Evolutionary conservation across 2,113 vertebrate genomes (phyloP).

Genomic region (Chlorodrepanis virens): DNA sequence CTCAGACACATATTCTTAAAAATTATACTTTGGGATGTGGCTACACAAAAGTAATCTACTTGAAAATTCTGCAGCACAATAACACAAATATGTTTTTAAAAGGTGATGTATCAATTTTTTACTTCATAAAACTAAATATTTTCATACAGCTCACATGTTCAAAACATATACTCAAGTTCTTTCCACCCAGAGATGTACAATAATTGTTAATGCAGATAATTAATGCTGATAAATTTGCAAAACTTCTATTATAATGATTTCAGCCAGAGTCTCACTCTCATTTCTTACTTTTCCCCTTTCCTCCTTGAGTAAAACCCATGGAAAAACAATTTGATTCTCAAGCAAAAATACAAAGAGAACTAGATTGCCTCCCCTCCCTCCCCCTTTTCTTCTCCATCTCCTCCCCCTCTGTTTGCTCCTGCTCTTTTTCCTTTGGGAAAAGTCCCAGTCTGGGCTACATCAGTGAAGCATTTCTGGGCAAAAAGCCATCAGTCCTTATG

Average conservation of each 20-base stretch:
- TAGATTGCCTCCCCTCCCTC: fast-evolving
- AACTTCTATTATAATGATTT: background rate
- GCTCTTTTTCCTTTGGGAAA: conserved; percentile 12
- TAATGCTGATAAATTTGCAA: background rate
- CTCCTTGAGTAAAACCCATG: background rate
- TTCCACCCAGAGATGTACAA: background rate
- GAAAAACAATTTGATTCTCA: background rate
- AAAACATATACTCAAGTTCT: background rate
- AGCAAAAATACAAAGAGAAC: background rate
- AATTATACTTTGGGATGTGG: background rate
- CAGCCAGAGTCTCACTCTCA: background rate
- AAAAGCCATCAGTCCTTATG: conserved; percentile 22
- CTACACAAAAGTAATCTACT: background rate
- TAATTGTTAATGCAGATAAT: background rate
- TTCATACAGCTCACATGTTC: background rate
- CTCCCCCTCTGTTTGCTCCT: background rate
- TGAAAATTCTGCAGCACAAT: background rate
- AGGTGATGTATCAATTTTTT: background rate
- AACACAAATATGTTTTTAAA: background rate
- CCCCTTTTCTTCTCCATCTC: background rate
- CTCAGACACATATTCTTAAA: background rate
- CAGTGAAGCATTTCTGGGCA: conserved; percentile 38
- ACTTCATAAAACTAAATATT: background rate
- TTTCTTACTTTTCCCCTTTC: background rate
- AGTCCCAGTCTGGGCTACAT: conserved; percentile 23